Base-by-base conservation (phyloP, 2,113 vertebrate genomes). In the Gallinago jamesoni region DNA sequence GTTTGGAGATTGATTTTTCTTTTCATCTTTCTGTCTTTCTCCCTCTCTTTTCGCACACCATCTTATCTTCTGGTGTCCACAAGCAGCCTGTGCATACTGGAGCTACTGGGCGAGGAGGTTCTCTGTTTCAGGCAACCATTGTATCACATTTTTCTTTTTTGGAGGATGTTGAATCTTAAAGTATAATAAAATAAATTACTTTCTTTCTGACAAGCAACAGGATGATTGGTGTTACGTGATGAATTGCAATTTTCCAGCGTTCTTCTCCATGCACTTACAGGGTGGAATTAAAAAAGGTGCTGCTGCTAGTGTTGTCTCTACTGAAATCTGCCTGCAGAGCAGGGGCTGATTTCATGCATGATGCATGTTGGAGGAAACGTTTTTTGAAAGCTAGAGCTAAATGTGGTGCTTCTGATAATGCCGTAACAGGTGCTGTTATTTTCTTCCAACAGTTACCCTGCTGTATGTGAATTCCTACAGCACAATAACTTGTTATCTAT, bases 401-500 rank as follows among this genome's bases (percentile, higher is more conserved):
- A 41, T 91, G 19, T 35, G 23, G 7, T 35, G 10, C 35, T 86
- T 79, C 41, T 93, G 55, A 83, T 93, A 86, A 81, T 94, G 82
- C 87, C 7, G 1, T 97, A 96, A 98, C 79, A 63, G 27, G 31
- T 87, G 35, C 28, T 95, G 2, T 89, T 92, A 31, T 87, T 72
- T 92, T 96, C 64, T 82, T 91, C 92, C 95, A 62, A 76, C 98
- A 99, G 99, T 98, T 99, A 99, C 97, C 99, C 99, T 62, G 99
- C 99, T 94, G 99, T 99, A 91, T 99, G 99, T 98, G 99, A 99
- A 98, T 99, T 99, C 98, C 98, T 99, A 98, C 99, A 99, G 98
- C 99, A 99, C 98, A 99, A 99, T 99, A 99, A 99, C 98, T 99
- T 99, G 98, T 99, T 99, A 98, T 99, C 99, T 88, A 98, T 99